Evolutionary conservation across 2,888 invertebrate species (phyloP).

Genomic region (Alitta virens): DNA sequence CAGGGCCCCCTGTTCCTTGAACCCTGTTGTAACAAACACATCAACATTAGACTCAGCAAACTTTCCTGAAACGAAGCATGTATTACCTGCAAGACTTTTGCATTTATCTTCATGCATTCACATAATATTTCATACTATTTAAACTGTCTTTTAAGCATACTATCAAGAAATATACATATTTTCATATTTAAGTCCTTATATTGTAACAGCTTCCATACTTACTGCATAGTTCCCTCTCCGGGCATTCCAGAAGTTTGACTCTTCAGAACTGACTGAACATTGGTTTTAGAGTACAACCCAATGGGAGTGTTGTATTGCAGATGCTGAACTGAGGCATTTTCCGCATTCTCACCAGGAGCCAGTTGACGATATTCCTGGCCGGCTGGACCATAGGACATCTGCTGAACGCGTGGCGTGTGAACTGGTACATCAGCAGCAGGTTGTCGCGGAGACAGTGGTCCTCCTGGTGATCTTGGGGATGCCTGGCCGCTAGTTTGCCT

Average conservation of each 20-base stretch:
- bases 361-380: constrained; percentile 26
- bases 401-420: constrained; percentile 26
- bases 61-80: too few relatives aligned
- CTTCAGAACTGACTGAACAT: constrained; percentile 44
- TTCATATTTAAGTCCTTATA: too few relatives aligned
- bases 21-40: constrained; percentile 19
- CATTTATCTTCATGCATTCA: too few relatives aligned
- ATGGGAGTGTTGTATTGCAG: constrained; percentile 56
- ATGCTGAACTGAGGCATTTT: constrained; percentile 44
- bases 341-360: constrained; percentile 13
- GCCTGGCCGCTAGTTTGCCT: not conserved
- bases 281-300: constrained; percentile 50
- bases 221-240: constrained; percentile 33
- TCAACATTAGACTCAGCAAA: too few relatives aligned
- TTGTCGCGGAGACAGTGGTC: not conserved
- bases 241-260: constrained; percentile 43
- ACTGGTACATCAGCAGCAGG: constrained; percentile 1
- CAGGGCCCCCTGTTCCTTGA: constrained; percentile 13
- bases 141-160: too few relatives aligned
- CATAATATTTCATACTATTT: too few relatives aligned
- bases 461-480: not conserved
- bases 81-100: too few relatives aligned
- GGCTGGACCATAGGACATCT: constrained; percentile 21
- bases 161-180: too few relatives aligned
- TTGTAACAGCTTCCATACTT: constrained; percentile 11